Percentiles rank a stretch among this genome's conserved stretches.
Conservation (phyloP, 2,888 invertebrate species). For the Iphiclides podalirius region DNA sequence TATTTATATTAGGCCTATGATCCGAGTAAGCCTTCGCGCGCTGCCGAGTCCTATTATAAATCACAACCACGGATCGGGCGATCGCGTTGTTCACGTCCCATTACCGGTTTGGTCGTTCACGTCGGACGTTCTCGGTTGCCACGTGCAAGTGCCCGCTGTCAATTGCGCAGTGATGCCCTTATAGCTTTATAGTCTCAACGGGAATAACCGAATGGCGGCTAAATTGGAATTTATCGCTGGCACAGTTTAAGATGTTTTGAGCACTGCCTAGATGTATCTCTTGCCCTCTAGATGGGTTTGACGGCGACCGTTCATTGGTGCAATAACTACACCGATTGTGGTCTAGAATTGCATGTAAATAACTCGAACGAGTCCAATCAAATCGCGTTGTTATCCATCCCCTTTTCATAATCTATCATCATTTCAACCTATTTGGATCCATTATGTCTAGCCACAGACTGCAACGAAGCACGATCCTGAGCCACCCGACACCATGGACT, state of each 20-base stretch:
- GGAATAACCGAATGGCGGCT: constrained; percentile 10
- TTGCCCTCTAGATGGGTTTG: background rate
- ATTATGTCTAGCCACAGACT: too few relatives aligned
- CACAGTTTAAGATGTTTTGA: constrained; percentile 12
- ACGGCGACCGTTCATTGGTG: too few relatives aligned
- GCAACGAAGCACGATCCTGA: too few relatives aligned
- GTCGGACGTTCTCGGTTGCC: constrained; percentile 1
- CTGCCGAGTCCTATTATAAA: constrained; percentile 57
- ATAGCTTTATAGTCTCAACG: constrained; percentile 7
- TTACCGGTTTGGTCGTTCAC: constrained; percentile 10
- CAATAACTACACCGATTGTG: too few relatives aligned
- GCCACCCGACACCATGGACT: too few relatives aligned
- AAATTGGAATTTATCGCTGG: constrained; percentile 20
- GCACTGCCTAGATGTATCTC: constrained; percentile 10
- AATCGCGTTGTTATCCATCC: too few relatives aligned
- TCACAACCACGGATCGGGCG: constrained; percentile 45
- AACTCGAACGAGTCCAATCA: too few relatives aligned
- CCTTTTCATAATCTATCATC: too few relatives aligned
- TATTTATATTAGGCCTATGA: constrained; percentile 38
- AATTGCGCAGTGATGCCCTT: constrained; percentile 14
- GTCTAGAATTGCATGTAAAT: too few relatives aligned
- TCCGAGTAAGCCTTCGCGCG: constrained; percentile 50
- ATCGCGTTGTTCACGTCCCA: constrained; percentile 48
- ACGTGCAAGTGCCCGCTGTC: constrained; percentile 11
- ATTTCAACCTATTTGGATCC: too few relatives aligned